Percentiles rank a stretch among this genome's conserved stretches.
phyloP scores from a whole-genome alignment of 2,797 vertebrate species.

The Macropodus opercularis region DNA sequence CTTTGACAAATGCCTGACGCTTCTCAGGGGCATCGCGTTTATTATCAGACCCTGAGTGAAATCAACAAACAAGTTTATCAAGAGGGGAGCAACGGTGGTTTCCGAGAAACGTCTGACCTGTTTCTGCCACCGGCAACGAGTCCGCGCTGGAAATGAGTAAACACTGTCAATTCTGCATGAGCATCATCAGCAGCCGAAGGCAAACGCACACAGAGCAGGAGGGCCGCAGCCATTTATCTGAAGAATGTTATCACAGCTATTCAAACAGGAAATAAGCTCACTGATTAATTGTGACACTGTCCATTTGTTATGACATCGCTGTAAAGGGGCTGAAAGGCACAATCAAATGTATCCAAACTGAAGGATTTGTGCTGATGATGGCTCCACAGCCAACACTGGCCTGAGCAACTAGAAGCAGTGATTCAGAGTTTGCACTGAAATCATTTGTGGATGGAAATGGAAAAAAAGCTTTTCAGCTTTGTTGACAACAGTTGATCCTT shows the following conservation, averaged over 20 bases:
- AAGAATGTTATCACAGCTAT: conserved; percentile 9
- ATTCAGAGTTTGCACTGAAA: background rate
- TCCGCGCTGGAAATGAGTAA: conserved; percentile 40
- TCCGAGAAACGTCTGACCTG: conserved; percentile 30
- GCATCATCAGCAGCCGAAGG: conserved; percentile 8
- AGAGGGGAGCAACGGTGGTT: conserved; percentile 26
- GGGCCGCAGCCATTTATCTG: conserved; percentile 3
- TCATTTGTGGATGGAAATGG: background rate
- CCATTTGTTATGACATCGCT: background rate
- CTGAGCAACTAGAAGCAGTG: background rate
- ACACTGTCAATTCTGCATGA: conserved; percentile 27
- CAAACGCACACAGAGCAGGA: conserved; percentile 13
- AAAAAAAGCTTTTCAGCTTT: background rate
- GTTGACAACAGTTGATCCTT: background rate
- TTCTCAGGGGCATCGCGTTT: conserved; percentile 20
- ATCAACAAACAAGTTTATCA: conserved; percentile 62
- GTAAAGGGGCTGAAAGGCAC: too few species aligned
- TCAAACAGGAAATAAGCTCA: too few species aligned
- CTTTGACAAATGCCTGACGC: conserved; percentile 14
- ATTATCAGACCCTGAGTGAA: conserved; percentile 35
- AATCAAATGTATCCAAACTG: too few species aligned
- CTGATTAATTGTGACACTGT: conserved; percentile 15
- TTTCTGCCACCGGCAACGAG: conserved; percentile 26
- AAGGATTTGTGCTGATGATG: background rate
- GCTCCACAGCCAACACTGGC: background rate